Conservation (phyloP, 1,140 invertebrate genomes). For the Subanguina moxae region DNA sequence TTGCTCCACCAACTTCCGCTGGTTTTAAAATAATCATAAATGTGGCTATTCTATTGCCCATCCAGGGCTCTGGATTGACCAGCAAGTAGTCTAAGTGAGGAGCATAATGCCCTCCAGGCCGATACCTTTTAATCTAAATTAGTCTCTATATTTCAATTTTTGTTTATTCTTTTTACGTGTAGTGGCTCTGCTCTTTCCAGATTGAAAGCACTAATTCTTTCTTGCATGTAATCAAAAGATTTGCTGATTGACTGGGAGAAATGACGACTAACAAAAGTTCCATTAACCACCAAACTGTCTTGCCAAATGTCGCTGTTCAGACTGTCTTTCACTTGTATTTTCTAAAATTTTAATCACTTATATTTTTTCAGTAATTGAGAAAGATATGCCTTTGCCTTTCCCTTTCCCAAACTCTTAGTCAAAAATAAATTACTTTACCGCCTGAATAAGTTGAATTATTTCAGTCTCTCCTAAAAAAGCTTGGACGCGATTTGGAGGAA, state of each 20-base stretch:
- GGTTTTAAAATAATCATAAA: slow-evolving; percentile 22
- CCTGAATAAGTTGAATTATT: not conserved
- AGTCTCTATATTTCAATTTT: not conserved
- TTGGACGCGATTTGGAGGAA: not conserved
- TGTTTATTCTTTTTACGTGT: slow-evolving; percentile 8
- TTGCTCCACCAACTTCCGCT: slow-evolving; percentile 30
- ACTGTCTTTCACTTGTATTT: slow-evolving; percentile 14
- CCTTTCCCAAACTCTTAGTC: too few relatives aligned
- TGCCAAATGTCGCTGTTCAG: slow-evolving; percentile 19
- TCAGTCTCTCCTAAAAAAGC: slow-evolving; percentile 8
- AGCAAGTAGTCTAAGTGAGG: slow-evolving; percentile 10
- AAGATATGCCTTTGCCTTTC: too few relatives aligned
- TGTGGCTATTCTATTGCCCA: slow-evolving; percentile 32
- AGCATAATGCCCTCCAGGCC: slow-evolving; percentile 4
- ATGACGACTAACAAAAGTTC: slow-evolving; percentile 11
- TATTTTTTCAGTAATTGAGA: not conserved
- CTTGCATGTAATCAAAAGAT: slow-evolving; percentile 17
- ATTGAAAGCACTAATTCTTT: slow-evolving; percentile 17
- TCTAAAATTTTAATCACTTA: slow-evolving; percentile 10
- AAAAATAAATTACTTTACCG: not conserved
- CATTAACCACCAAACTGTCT: slow-evolving; percentile 22
- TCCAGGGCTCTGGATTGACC: not conserved
- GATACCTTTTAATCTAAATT: slow-evolving; percentile 5
- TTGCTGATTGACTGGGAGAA: slow-evolving; percentile 8
- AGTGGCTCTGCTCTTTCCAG: slow-evolving; percentile 7